phyloP scores from a whole-genome alignment of 1,140 invertebrate genomes.

The Scaptomyza montana region DNA sequence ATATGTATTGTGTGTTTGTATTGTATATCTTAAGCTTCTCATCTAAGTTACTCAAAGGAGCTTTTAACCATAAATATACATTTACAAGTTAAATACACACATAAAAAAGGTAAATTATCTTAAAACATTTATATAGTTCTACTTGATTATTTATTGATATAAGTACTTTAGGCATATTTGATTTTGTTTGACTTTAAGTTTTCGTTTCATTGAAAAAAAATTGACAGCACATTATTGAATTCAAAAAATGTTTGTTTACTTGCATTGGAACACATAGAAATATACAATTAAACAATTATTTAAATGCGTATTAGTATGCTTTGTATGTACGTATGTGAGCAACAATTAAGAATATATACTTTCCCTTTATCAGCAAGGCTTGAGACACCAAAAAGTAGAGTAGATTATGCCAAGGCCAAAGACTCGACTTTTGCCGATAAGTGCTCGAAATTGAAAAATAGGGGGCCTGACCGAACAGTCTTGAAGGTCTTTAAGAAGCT shows the following conservation, averaged over 20 bases:
- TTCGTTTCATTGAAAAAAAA: conserved; percentile 30
- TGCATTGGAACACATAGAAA: conserved; percentile 59
- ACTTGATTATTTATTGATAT: conserved; percentile 6
- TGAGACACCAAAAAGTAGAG: conserved; percentile 1
- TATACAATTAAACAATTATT: conserved; percentile 40
- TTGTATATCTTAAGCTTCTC: conserved; percentile 5
- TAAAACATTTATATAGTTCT: conserved; percentile 31
- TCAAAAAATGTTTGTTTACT: conserved; percentile 36
- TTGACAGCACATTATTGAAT: conserved; percentile 52
- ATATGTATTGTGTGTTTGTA: conserved; percentile 12
- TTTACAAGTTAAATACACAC: conserved; percentile 12
- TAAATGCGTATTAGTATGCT: conserved; percentile 23
- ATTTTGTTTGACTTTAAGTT: neutral
- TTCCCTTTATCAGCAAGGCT: conserved; percentile 28
- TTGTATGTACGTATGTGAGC: conserved; percentile 7
- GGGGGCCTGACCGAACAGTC: conserved; percentile 65
- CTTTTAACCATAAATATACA: conserved; percentile 27
- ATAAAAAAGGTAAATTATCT: conserved; percentile 22
- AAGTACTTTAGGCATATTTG: conserved; percentile 24
- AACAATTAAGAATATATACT: neutral
- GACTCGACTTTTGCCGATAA: conserved; percentile 23
- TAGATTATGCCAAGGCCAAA: conserved; percentile 35
- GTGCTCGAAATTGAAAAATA: conserved; percentile 36
- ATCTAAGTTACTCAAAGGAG: conserved; percentile 42
- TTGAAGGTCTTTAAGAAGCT: neutral